A percentile compares a stretch with the other conserved stretches of the same genome.
Evolutionary conservation across 2,113 vertebrate genomes (phyloP).

Genomic region (Tachuris rubrigastra): DNA sequence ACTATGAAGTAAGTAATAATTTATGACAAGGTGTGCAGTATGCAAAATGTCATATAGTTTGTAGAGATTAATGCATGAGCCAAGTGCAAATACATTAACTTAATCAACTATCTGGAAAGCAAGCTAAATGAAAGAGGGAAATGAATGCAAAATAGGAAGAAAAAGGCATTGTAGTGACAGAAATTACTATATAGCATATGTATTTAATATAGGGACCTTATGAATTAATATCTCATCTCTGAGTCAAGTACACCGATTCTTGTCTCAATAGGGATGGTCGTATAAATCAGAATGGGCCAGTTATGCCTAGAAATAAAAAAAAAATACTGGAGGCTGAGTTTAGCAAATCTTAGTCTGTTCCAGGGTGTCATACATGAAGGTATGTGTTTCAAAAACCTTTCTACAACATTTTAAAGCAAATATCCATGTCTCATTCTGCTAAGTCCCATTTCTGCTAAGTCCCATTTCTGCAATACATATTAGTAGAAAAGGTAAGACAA

Average conservation of each 20-base stretch:
- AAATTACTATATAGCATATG: background rate
- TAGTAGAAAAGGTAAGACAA: background rate
- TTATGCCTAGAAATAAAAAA: background rate
- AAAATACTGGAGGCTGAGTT: background rate
- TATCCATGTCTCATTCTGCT: background rate
- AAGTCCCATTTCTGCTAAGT: too few species aligned
- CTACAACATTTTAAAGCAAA: background rate
- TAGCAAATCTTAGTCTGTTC: background rate
- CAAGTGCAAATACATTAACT: conserved; percentile 50
- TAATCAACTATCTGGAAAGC: conserved; percentile 49
- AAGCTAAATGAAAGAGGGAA: conserved; percentile 38
- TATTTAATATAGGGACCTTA: background rate
- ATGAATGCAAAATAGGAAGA: background rate
- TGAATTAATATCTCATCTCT: background rate
- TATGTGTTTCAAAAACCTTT: background rate
- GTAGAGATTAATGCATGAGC: conserved; percentile 44
- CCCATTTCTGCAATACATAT: background rate
- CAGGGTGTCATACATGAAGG: background rate
- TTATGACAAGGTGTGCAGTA: conserved; percentile 16
- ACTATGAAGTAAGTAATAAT: conserved; percentile 9
- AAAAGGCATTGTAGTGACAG: background rate
- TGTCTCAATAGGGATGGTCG: background rate
- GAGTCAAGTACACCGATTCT: background rate
- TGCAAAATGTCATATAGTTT: conserved; percentile 29
- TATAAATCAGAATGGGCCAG: background rate